phyloP scores from a whole-genome alignment of 2,888 invertebrate species.

The Cinara cedri region DNA sequence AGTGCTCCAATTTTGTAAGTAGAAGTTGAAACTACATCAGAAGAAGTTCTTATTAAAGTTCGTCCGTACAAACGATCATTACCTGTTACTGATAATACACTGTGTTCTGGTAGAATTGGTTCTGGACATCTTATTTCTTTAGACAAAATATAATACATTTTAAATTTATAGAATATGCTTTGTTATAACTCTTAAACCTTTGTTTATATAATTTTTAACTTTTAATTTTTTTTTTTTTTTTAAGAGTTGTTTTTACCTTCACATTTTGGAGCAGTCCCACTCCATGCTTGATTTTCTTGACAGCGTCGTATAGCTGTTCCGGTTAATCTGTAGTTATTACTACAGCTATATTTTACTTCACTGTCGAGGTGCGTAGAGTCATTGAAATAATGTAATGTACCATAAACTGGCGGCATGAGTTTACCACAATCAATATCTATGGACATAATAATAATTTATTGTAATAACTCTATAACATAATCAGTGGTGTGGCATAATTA shows the following conservation, averaged over 20 bases:
- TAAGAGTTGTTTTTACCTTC: constrained; percentile 69
- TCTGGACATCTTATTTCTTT: constrained; percentile 84
- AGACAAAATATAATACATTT: neutral
- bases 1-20: constrained; percentile 86
- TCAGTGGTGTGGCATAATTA: no score
- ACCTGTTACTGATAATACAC: constrained; percentile 85
- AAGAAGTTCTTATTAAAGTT: constrained; percentile 78
- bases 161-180: no score
- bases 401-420: constrained; percentile 79
- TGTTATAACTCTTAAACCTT: no score
- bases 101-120: constrained; percentile 81
- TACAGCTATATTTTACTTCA: constrained; percentile 79
- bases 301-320: constrained; percentile 78
- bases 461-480: no score
- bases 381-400: constrained; percentile 76
- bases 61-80: constrained; percentile 89
- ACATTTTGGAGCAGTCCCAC: constrained; percentile 82
- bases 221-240: no score
- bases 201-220: no score
- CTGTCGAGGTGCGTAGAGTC: constrained; percentile 82
- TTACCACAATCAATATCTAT: constrained; percentile 88
- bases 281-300: constrained; percentile 79
- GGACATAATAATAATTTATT: no score
- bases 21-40: constrained; percentile 71
- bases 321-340: constrained; percentile 77